Conservation (phyloP, 2,888 invertebrate species). For the Oasisia sp. region DNA sequence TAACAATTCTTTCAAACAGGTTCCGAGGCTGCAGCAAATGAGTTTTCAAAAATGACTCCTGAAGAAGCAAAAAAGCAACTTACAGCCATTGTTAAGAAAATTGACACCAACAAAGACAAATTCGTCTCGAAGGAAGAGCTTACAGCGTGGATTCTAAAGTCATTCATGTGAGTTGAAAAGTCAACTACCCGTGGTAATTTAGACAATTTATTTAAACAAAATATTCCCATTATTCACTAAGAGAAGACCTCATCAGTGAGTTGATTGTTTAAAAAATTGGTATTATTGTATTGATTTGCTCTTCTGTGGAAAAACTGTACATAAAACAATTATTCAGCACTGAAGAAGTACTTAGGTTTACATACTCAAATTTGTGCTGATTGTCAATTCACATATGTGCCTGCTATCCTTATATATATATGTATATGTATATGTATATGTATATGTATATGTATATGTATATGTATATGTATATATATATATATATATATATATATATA, state of each 20-base stretch:
- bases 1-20: slow-evolving; percentile 28
- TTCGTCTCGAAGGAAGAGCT: slow-evolving; percentile 84
- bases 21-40: slow-evolving; percentile 70
- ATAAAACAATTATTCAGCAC: no score
- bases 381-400: no score
- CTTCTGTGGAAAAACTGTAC: no score
- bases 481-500: no score
- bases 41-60: slow-evolving; percentile 85
- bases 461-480: no score
- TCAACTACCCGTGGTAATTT: not conserved
- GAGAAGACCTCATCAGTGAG: not conserved
- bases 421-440: no score
- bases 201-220: not conserved
- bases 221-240: not conserved
- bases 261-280: no score
- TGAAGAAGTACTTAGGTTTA: no score
- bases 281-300: no score
- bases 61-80: slow-evolving; percentile 85
- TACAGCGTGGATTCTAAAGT: slow-evolving; percentile 90
- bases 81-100: slow-evolving; percentile 79
- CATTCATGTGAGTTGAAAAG: slow-evolving; percentile 71
- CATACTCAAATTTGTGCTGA: no score
- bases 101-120: slow-evolving; percentile 87
- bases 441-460: no score
- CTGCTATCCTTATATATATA: no score